Evolutionary conservation across 2,113 vertebrate genomes (phyloP).

Genomic region (Peromyscus maniculatus): DNA sequence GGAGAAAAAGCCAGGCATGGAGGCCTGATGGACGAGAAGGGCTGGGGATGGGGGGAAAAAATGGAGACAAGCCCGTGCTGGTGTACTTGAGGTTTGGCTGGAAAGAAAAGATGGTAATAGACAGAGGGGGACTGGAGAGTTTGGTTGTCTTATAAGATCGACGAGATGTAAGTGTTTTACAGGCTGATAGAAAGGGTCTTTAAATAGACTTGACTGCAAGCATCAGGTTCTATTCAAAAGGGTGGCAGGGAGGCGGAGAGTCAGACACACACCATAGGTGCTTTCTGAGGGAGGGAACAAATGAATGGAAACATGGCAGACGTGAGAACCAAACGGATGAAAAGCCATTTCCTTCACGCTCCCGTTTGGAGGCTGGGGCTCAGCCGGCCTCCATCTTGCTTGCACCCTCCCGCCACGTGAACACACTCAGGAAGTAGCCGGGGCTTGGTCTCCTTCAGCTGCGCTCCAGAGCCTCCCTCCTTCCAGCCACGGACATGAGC

Average conservation of each 20-base stretch:
- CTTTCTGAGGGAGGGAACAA: background rate
- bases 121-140: background rate
- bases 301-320: background rate
- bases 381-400: no score
- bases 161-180: background rate
- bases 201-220: background rate
- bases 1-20: background rate
- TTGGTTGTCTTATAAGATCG: slow-evolving; percentile 29
- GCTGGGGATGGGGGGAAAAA: background rate
- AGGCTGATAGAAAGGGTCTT: background rate
- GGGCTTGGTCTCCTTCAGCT: background rate
- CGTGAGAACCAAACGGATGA: background rate
- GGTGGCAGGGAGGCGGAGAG: background rate
- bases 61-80: background rate
- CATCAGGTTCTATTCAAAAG: background rate
- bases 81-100: background rate
- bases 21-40: background rate
- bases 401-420: background rate
- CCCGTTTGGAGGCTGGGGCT: background rate
- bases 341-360: background rate
- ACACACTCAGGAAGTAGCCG: background rate
- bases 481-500: accelerated
- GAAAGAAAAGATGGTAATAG: background rate
- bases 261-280: background rate
- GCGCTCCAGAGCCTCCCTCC: background rate